phyloP scores from a whole-genome alignment of 2,113 vertebrate species.

The Thalassarche chlororhynchos region DNA sequence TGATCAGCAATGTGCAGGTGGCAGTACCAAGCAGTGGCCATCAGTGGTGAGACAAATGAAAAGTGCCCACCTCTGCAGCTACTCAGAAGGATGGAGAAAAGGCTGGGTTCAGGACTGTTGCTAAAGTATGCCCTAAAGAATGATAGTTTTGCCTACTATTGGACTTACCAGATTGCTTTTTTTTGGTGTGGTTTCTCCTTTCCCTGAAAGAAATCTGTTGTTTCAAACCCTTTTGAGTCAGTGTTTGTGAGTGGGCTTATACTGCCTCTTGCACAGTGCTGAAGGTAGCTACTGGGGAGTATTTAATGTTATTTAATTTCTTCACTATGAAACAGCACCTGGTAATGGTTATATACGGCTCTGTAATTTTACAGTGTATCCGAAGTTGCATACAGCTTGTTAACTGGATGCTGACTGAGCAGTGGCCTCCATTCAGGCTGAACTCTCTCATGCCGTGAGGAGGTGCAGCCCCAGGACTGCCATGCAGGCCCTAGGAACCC shows the following conservation, averaged over 20 bases:
- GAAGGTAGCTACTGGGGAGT: neutral
- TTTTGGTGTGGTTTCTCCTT: neutral
- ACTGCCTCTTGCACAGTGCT: neutral
- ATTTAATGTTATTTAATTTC: neutral
- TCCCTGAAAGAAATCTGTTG: neutral
- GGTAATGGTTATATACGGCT: neutral
- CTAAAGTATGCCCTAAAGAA: neutral
- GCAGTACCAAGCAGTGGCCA: neutral
- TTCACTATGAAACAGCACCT: neutral
- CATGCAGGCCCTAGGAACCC: too few species aligned
- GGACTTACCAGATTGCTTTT: neutral
- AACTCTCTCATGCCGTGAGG: too few species aligned
- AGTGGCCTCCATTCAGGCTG: neutral
- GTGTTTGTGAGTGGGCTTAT: neutral
- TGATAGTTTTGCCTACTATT: neutral
- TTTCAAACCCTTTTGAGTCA: neutral
- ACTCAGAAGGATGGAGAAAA: neutral
- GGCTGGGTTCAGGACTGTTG: neutral
- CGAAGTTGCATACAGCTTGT: too few species aligned
- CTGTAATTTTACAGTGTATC: too few species aligned
- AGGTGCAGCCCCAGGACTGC: neutral
- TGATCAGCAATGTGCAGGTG: neutral
- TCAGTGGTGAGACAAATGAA: neutral
- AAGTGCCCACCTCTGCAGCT: neutral
- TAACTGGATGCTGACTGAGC: neutral